Percentiles rank a stretch among this genome's conserved stretches.
Conservation (phyloP, 2,888 invertebrate species). For the Pterostichus niger region DNA sequence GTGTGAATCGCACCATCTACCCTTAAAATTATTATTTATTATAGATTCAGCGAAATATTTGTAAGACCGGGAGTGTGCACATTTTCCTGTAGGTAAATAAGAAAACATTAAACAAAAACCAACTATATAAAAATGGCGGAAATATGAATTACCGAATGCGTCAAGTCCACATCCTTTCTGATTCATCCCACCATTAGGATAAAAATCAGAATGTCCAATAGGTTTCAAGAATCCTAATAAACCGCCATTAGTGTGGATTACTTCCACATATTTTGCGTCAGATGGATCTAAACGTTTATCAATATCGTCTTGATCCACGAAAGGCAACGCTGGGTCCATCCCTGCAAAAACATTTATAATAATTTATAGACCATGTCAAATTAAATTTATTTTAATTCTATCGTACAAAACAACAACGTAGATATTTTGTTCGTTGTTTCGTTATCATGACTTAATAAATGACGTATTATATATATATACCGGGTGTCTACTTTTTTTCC, state of each 20-base stretch:
- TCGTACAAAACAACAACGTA: too few relatives aligned
- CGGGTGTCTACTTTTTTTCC: too few relatives aligned
- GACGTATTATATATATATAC: too few relatives aligned
- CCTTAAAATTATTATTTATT: constrained; percentile 71
- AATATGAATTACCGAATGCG: constrained; percentile 55
- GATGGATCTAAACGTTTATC: constrained; percentile 72
- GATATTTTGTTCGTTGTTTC: too few relatives aligned
- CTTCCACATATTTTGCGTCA: constrained; percentile 74
- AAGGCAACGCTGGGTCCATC: constrained; percentile 53
- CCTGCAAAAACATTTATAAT: not conserved
- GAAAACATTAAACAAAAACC: too few relatives aligned
- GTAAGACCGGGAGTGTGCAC: constrained; percentile 77
- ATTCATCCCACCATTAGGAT: constrained; percentile 73
- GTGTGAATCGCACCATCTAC: constrained; percentile 69
- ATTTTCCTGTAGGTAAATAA: constrained; percentile 70
- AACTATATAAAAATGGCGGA: not conserved
- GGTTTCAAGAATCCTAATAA: constrained; percentile 70
- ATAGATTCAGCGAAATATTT: constrained; percentile 77
- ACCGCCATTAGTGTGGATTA: constrained; percentile 73
- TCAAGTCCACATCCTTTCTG: constrained; percentile 75
- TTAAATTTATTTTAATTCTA: too few relatives aligned
- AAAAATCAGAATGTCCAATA: constrained; percentile 74
- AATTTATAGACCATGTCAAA: too few relatives aligned
- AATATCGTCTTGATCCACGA: constrained; percentile 65
- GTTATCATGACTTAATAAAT: too few relatives aligned